These are phyloP conservation scores for Callinectes sapidus DNA, from an alignment of 2,888 invertebrate species.

Conservation along the genomic window DNA sequence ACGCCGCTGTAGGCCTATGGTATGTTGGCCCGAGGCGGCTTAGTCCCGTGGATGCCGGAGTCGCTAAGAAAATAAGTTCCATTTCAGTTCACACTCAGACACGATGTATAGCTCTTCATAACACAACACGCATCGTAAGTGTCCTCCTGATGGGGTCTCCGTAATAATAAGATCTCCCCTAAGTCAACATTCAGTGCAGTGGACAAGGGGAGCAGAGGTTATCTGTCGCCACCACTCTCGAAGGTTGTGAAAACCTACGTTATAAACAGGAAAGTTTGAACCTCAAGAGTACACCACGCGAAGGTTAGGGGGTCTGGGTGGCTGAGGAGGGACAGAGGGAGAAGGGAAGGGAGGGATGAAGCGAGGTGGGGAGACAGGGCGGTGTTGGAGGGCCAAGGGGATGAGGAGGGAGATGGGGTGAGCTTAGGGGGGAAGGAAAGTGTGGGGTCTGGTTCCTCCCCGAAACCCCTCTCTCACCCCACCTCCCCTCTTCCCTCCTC, in stretches of 20 bases:
- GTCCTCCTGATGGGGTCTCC: neutral
- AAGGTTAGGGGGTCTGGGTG: constrained; percentile 38
- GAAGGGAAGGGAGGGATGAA: neutral
- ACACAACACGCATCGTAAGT: neutral
- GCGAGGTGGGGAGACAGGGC: neutral
- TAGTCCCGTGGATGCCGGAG: constrained; percentile 40
- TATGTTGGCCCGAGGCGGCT: constrained; percentile 49
- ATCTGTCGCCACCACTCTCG: neutral
- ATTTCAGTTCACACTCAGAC: constrained; percentile 34
- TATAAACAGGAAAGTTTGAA: constrained; percentile 37
- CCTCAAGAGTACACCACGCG: constrained; percentile 16
- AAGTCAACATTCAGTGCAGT: neutral
- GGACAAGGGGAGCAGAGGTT: neutral
- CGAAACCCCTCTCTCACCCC: neutral
- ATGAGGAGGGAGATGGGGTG: neutral
- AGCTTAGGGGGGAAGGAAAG: neutral
- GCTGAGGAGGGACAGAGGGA: neutral
- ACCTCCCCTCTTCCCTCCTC: constrained; percentile 1
- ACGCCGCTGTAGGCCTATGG: constrained; percentile 49
- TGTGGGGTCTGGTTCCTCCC: neutral
- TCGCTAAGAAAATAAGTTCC: constrained; percentile 16
- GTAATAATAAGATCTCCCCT: neutral
- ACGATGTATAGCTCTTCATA: neutral
- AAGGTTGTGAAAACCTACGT: constrained; percentile 35
- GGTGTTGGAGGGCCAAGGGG: neutral